Evolutionary conservation across 2,888 invertebrate genomes (phyloP), one percentile per base, ranked within the genome.

Genomic region (Unio pictorum): DNA sequence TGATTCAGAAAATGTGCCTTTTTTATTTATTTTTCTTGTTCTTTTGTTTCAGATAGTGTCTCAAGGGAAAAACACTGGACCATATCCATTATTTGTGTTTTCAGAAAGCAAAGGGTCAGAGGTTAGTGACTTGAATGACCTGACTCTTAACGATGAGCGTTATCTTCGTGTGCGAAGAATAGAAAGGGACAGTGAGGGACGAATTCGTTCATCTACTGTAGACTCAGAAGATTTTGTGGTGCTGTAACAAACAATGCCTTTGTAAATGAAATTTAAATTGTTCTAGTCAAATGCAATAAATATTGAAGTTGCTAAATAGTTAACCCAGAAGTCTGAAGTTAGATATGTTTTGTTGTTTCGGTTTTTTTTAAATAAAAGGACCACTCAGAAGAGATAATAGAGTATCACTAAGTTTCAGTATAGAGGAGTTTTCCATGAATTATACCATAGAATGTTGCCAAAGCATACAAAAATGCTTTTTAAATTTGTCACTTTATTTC

Each of bases 31-130:
- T 5, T 11, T 8, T 8, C 15, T 45, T 45, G 8, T 45, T 71
- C 60, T 34, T 45, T 59, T 61, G 64, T 79, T 79, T 45, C 78
- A 93, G 92, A 92, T 92, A 82, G 89, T 92, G 76, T 91, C 92
- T 81, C 93, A 92, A n/a, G 84, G 86, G 4, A 84, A 84, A 61
- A 87, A 88, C 70, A 85, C 83, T 60, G 92, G 91, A 75, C 94
- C 94, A 85, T 96, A 96, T 90, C 96, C 96, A 55, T 93, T 96
- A 92, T 96, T 96, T 91, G 93, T 94, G 73, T 93, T 96, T 86
- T 93, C 94, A 76, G 93, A 94, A 83, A 95, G 95, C 71, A 81
- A 83, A 57, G 82, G 86, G 57, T 55, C 64, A 45, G 57, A 66
- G 23, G 45, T 66, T 11, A 66, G 62, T n/a, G 68, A 76, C 20